Base-by-base conservation (phyloP, 2,113 vertebrate genomes). In the Catharus bicknelli region DNA sequence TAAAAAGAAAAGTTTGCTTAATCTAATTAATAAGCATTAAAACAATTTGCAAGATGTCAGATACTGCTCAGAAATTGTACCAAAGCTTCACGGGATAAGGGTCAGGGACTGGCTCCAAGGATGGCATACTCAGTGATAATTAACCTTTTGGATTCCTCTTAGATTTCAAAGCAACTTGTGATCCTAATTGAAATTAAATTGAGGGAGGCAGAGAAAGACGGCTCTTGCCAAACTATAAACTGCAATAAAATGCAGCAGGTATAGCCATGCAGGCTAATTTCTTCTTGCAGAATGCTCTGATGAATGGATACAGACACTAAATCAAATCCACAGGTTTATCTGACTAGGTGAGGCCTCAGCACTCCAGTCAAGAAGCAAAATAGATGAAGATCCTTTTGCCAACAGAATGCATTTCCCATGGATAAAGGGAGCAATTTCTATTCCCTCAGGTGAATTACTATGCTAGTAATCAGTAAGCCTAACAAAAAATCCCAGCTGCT, bases 401-500 rank as follows among this genome's bases (percentile, higher is more conserved):
- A 95, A 85, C 77, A 92, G 64, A 80, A 69, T 94, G 88, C 67
- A 90, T 95, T 95, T 94, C 81, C 66, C 53, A 25, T 93, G 90
- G 91, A 96, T 95, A 96, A 96, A 96, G 88, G 83, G 83, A 97
- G 83, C 48, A 97, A 97, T 94, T 92, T 95, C 90, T 97, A 66
- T 93, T 94, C 95, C 94, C 90, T 91, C 82, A 82, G 88, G 96
- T 95, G 64, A 53, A 53, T 53, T 17, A 53, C 75, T 79, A 42
- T 66, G 13, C 83, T 88, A 87, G 77, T 76, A 91, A 93, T 97
- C 90, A 90, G 91, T 62, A 70, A 90, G 93, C 80, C 88, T 95
- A 90, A 96, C 96, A 94, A 97, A 96, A 96, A 93, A 89, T 94
- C 82, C 47, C 86, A 88, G 62, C 72, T 95, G 94, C 88, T 96